phyloP scores from a whole-genome alignment of 2,113 vertebrate species.

The Onychostruthus taczanowskii region DNA sequence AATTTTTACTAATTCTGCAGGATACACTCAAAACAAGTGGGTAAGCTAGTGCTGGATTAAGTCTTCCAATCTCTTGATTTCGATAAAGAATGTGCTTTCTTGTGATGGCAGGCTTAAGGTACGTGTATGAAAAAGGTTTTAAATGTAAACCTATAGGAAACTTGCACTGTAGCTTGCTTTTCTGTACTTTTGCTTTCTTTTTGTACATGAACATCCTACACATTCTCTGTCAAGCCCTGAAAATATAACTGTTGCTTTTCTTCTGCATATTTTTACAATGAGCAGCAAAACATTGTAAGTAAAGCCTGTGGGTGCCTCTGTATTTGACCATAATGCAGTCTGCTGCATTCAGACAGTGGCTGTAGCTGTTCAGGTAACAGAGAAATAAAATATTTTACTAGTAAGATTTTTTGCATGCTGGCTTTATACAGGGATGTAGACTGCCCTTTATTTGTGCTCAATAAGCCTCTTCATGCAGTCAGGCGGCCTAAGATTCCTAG shows the following conservation, averaged over 20 bases:
- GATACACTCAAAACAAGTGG: background rate
- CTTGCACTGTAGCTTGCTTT: background rate
- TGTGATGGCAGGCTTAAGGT: background rate
- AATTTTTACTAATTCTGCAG: background rate
- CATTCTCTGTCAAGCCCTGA: background rate
- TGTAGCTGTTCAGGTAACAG: background rate
- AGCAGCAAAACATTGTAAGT: background rate
- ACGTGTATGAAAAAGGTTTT: background rate
- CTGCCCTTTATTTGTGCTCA: background rate
- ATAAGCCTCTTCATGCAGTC: background rate
- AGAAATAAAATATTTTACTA: background rate
- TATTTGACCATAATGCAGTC: background rate
- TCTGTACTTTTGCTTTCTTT: background rate
- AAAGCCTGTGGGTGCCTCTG: background rate
- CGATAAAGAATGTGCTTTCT: background rate
- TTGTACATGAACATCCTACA: background rate
- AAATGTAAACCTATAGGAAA: background rate
- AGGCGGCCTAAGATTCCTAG: background rate
- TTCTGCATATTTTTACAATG: background rate
- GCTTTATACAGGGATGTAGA: background rate
- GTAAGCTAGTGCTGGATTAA: background rate
- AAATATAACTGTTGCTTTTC: background rate
- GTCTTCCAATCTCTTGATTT: background rate
- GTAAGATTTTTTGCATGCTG: background rate
- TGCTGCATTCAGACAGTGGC: background rate